phyloP scores from a whole-genome alignment of 2,888 invertebrate species.

The Acleris holmiana region DNA sequence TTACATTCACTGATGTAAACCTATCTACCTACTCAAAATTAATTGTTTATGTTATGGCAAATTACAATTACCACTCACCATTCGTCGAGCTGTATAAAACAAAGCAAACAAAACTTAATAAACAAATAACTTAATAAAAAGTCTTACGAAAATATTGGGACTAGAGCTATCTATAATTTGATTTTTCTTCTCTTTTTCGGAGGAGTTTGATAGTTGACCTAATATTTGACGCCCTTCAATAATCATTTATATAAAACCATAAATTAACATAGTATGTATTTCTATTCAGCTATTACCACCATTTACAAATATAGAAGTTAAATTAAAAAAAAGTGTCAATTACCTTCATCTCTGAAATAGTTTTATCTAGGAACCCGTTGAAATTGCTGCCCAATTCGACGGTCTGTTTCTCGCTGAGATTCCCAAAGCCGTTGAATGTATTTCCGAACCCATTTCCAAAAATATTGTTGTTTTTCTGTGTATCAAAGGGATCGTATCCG shows the following conservation, averaged over 20 bases:
- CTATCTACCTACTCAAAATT: neutral
- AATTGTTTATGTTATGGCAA: neutral
- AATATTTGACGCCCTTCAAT: too few species aligned
- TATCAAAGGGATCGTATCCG: constrained; percentile 92
- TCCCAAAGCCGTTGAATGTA: constrained; percentile 76
- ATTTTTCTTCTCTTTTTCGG: too few species aligned
- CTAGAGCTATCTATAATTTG: too few species aligned
- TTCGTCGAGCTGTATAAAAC: constrained; percentile 58
- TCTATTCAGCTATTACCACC: too few species aligned
- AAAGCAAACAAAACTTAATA: constrained; percentile 38
- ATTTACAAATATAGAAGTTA: constrained; percentile 22
- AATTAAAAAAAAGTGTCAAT: neutral
- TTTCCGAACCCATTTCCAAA: constrained; percentile 72
- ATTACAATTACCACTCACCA: constrained; percentile 56
- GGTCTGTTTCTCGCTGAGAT: constrained; percentile 76
- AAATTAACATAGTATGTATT: neutral
- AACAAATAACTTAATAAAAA: neutral
- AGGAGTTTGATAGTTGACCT: too few species aligned
- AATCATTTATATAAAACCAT: too few species aligned
- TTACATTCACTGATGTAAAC: too few species aligned
- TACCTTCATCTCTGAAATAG: constrained; percentile 94
- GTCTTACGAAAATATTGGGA: too few species aligned
- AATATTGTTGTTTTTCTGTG: constrained; percentile 86
- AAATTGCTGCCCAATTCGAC: constrained; percentile 85
- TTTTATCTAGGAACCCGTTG: constrained; percentile 91